These are phyloP conservation scores for Gobius niger DNA, from an alignment of 2,113 vertebrate genomes.

Conservation along the genomic window DNA sequence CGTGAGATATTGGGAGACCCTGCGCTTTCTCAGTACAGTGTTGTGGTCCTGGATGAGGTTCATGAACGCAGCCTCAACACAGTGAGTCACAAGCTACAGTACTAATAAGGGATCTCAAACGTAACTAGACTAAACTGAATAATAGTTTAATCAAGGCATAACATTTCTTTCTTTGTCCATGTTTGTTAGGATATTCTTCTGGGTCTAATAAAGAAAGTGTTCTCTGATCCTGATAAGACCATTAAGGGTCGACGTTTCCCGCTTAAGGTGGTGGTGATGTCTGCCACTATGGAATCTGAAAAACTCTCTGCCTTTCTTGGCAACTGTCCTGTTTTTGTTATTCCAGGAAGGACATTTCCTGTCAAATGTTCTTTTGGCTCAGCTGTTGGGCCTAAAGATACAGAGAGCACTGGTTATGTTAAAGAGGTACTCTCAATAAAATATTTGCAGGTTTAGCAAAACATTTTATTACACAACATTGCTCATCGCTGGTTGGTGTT, in stretches of 20 bases:
- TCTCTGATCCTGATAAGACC: constrained; percentile 74
- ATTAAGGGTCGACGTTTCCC: constrained; percentile 66
- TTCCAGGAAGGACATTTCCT: constrained; percentile 91
- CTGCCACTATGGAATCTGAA: constrained; percentile 91
- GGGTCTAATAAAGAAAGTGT: constrained; percentile 91
- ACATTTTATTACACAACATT: neutral
- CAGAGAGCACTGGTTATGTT: constrained; percentile 84
- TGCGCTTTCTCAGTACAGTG: constrained; percentile 85
- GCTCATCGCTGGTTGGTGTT: neutral
- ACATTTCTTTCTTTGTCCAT: constrained; percentile 7
- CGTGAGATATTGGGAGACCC: constrained; percentile 89
- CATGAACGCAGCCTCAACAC: constrained; percentile 97
- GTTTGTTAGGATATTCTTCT: constrained; percentile 88
- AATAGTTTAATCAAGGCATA: neutral
- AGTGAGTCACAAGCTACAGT: constrained; percentile 70
- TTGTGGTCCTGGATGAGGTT: constrained; percentile 93
- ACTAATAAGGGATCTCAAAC: neutral
- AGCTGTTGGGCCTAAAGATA: constrained; percentile 87
- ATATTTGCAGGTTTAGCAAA: neutral
- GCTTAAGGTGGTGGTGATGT: constrained; percentile 95
- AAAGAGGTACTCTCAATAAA: constrained; percentile 83
- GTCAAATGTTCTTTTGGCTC: constrained; percentile 88
- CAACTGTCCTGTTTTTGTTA: constrained; percentile 85
- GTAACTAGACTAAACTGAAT: no score
- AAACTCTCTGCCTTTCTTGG: constrained; percentile 89